These are phyloP conservation scores for Meloidogyne exigua DNA, from an alignment of 1,140 invertebrate species.

Conservation along the genomic window DNA sequence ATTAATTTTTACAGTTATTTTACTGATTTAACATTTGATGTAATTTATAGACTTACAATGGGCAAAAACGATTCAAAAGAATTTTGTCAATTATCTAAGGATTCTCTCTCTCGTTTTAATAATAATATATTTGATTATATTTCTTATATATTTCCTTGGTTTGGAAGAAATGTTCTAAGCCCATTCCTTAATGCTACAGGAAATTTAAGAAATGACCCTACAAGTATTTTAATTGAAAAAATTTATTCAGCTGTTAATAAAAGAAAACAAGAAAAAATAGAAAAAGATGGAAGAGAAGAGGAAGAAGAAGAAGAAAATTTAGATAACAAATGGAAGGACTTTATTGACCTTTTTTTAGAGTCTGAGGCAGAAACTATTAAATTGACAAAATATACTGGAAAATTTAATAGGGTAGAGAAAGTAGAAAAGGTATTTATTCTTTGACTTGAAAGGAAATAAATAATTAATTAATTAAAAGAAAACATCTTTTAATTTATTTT, in stretches of 20 bases:
- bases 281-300: constrained; percentile 2
- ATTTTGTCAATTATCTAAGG: constrained; percentile 31
- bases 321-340: constrained; percentile 34
- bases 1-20: constrained; percentile 33
- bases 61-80: constrained; percentile 46
- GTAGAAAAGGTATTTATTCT: neutral
- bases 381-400: neutral
- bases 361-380: neutral
- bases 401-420: neutral
- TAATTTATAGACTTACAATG: constrained; percentile 48
- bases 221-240: neutral
- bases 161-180: neutral
- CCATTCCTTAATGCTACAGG: neutral
- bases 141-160: constrained; percentile 16
- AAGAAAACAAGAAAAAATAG: constrained; percentile 8
- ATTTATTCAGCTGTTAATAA: neutral
- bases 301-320: constrained; percentile 12
- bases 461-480: neutral
- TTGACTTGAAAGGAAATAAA: neutral
- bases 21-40: constrained; percentile 54
- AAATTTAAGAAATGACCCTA: neutral
- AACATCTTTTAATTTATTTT: no score
- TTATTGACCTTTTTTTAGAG: constrained; percentile 52
- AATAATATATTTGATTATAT: constrained; percentile 18
- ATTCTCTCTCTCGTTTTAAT: constrained; percentile 3